Conservation (phyloP, 2,888 invertebrate genomes). For the Eristalis intricaria region DNA sequence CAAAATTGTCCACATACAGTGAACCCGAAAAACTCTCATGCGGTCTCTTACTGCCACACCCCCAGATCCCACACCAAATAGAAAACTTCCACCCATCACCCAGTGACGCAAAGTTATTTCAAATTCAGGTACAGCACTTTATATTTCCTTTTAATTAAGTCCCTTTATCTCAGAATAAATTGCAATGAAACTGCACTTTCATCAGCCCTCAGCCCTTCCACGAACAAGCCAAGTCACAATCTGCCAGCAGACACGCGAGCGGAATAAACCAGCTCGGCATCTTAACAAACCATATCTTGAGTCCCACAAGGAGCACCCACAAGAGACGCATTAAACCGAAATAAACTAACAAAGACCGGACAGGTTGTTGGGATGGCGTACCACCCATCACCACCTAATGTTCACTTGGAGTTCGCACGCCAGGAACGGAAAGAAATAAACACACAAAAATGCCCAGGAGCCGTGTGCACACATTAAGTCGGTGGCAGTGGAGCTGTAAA, state of each 20-base stretch:
- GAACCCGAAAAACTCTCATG: too few species aligned
- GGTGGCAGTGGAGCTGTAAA: slow-evolving; percentile 2
- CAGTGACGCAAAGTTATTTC: slow-evolving; percentile 8
- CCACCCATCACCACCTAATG: slow-evolving; percentile 8
- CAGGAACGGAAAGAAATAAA: neutral
- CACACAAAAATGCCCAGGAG: neutral
- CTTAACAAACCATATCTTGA: slow-evolving; percentile 19
- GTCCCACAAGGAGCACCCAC: slow-evolving; percentile 17
- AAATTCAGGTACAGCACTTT: slow-evolving; percentile 23
- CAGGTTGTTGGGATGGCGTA: neutral
- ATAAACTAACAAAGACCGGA: slow-evolving; percentile 15
- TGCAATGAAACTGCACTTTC: slow-evolving; percentile 32
- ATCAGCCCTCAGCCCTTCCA: neutral
- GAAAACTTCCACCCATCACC: neutral
- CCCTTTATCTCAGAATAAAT: slow-evolving; percentile 46
- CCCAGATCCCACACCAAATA: neutral
- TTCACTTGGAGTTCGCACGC: slow-evolving; percentile 3
- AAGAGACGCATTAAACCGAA: slow-evolving; percentile 21
- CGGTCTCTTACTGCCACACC: neutral
- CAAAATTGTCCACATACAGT: too few species aligned
- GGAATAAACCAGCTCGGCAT: slow-evolving; percentile 29
- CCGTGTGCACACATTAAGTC: neutral
- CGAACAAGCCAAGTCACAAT: neutral
- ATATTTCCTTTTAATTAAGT: slow-evolving; percentile 48
- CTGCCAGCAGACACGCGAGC: slow-evolving; percentile 33